Evolutionary conservation across 2,888 invertebrate genomes (phyloP).

Genomic region (Thumatha senex): DNA sequence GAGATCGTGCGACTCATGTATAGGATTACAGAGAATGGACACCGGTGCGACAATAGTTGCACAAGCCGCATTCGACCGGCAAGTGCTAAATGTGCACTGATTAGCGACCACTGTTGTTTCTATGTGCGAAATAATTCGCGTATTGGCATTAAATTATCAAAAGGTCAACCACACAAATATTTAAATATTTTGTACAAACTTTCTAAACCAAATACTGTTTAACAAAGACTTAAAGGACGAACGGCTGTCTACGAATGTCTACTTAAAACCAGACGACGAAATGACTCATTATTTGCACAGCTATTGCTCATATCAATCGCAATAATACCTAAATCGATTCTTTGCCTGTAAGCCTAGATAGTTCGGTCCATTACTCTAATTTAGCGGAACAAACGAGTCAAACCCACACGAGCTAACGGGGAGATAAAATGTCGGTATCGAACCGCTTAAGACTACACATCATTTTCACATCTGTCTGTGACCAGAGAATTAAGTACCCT

Average conservation of each 20-base stretch:
- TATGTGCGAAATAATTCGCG: conserved; percentile 22
- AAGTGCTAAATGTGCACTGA: conserved; percentile 44
- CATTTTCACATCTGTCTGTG: no score
- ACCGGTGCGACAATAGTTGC: conserved; percentile 27
- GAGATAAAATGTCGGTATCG: no score
- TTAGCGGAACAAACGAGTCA: no score
- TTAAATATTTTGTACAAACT: not conserved
- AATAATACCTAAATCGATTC: not conserved
- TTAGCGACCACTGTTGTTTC: conserved; percentile 33
- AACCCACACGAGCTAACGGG: no score
- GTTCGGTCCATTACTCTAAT: no score
- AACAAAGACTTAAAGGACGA: not conserved
- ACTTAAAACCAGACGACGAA: not conserved
- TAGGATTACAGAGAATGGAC: conserved; percentile 28
- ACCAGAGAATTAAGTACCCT: no score
- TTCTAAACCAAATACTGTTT: not conserved
- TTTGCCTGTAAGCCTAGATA: not conserved
- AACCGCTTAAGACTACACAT: no score
- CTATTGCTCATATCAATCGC: conserved; percentile 1
- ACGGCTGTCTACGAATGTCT: not conserved
- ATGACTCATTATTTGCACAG: conserved; percentile 13
- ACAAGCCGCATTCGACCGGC: conserved; percentile 37
- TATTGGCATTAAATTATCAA: conserved; percentile 1
- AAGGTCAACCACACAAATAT: not conserved
- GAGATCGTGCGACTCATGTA: conserved; percentile 14